Conservation (phyloP, 2,888 invertebrate species). For the Stenurella melanura region DNA sequence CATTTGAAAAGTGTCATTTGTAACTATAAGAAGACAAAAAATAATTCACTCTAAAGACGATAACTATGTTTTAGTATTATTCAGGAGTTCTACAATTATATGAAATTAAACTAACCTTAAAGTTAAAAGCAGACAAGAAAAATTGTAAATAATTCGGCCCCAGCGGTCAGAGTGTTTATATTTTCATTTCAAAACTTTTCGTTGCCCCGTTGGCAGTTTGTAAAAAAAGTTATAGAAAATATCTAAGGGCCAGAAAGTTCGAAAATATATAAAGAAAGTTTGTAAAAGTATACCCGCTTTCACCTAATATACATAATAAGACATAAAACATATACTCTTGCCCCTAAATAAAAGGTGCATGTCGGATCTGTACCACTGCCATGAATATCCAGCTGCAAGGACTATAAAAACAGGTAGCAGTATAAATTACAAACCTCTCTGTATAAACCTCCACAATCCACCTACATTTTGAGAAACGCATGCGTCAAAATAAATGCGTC, state of each 20-base stretch:
- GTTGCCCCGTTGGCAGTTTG: not conserved
- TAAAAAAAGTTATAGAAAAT: not conserved
- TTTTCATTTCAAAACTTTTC: not conserved
- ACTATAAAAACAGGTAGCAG: conserved; percentile 35
- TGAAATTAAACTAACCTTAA: no score
- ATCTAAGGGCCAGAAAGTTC: not conserved
- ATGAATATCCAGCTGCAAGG: conserved; percentile 29
- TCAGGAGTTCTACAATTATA: no score
- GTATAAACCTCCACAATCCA: conserved; percentile 30
- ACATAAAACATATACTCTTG: not conserved
- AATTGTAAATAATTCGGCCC: no score
- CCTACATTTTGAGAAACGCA: conserved; percentile 48
- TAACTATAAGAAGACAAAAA: no score
- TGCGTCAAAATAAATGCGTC: conserved; percentile 53
- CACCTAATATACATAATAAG: not conserved
- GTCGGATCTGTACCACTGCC: conserved; percentile 13
- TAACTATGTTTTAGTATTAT: no score
- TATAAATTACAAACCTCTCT: conserved; percentile 28
- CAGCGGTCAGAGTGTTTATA: not conserved
- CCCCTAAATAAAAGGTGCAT: not conserved
- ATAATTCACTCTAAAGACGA: no score
- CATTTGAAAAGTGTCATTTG: no score
- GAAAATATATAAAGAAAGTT: not conserved
- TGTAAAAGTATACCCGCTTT: not conserved
- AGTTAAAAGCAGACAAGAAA: no score